Percentiles rank a stretch among this genome's conserved stretches.
Conservation (phyloP, 1,140 invertebrate genomes). For the Orussus abietinus region DNA sequence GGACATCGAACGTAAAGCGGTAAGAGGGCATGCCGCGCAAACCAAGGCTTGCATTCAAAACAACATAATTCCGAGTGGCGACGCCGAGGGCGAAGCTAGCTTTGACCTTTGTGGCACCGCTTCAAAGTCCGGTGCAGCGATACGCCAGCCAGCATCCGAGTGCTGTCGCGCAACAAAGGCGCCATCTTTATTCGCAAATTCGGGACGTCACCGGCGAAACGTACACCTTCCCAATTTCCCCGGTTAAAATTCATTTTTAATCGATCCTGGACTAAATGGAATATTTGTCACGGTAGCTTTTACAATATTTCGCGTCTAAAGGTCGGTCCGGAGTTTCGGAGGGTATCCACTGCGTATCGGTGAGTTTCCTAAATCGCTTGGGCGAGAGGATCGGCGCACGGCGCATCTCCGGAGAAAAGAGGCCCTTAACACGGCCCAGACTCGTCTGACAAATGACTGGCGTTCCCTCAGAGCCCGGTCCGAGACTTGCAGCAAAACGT, state of each 20-base stretch:
- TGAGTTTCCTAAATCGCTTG: no score
- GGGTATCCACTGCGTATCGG: constrained; percentile 7
- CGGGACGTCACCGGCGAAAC: neutral
- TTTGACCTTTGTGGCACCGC: constrained; percentile 37
- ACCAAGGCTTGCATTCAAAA: constrained; percentile 23
- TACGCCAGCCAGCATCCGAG: constrained; percentile 36
- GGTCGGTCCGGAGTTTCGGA: constrained; percentile 2
- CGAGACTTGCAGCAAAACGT: neutral
- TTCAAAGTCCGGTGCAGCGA: constrained; percentile 37
- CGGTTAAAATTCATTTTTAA: constrained; percentile 6
- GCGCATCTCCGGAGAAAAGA: no score
- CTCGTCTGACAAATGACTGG: no score
- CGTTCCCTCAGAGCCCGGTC: neutral
- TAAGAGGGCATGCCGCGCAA: constrained; percentile 1
- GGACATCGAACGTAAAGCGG: no score
- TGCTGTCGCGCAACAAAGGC: constrained; percentile 39
- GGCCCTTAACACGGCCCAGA: no score
- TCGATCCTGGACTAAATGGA: neutral
- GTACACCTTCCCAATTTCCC: constrained; percentile 10
- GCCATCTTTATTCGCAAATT: constrained; percentile 16
- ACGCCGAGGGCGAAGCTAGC: constrained; percentile 23
- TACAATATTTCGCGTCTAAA: no score
- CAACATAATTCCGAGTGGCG: constrained; percentile 27
- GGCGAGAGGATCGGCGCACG: no score
- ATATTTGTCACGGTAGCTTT: no score